Evolutionary conservation across 2,113 vertebrate genomes (phyloP), one percentile per base, ranked within the genome.

Genomic region (Nesogale talazaci): DNA sequence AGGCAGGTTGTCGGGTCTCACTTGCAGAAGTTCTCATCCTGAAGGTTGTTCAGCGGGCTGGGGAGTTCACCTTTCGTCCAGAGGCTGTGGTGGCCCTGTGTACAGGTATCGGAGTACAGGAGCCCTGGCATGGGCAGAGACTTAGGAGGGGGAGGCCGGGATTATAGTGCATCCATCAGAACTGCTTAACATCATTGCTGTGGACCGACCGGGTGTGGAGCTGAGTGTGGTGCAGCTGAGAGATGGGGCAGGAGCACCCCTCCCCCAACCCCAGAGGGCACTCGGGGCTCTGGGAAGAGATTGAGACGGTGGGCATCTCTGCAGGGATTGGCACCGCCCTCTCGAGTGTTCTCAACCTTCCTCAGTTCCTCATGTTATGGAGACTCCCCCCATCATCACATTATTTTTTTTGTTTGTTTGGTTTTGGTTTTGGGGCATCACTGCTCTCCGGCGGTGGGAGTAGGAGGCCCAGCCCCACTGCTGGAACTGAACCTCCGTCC

Each of bases 11-110:
- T 57, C 76, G 79, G 83, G 46, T 14, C 77, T 89, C 34, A 34
- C 59, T 89, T n/a, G 6, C 74, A 82, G 89, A 78, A 31, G 67
- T 83, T 84, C 70, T 93, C 61, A 93, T 74, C 88, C 84, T 78
- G 81, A 80, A 40, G 34, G 31, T 46, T 88, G 61, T 63, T 63
- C 61, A 63, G 23, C 1, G 10, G 19, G 70, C 82, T 95, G 25
- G 56, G 77, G 63, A 85, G 67, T 46, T 52, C 52, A 57, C 20
- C 29, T 85, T 91, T 63, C 83, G 80, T 83, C 34, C 78, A 69
- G 34, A 87, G 57, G 42, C 78, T 31, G 16, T 81, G 57, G 57
- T 27, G 29, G 40, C 67, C 29, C 59, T 22, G 74, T 29, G 59
- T 22, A 15, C 12, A 38, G 74, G 74, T 46, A 1, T 59, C 78